phyloP scores from a whole-genome alignment of 2,797 vertebrate species.

The Paguma larvata region DNA sequence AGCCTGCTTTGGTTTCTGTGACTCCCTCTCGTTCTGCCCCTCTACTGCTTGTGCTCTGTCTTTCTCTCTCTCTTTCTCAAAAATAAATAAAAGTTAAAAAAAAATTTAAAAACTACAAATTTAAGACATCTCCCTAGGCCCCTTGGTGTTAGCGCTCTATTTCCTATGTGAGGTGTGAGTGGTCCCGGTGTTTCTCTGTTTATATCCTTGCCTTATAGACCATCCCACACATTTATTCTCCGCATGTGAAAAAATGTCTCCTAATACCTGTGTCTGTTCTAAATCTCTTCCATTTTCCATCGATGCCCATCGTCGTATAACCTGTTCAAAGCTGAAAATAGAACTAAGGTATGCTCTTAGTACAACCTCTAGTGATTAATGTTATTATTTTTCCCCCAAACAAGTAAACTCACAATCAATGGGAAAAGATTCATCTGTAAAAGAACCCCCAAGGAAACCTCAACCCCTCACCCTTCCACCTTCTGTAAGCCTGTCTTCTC shows the following conservation, averaged over 20 bases:
- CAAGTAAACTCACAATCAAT: slow-evolving; percentile 85
- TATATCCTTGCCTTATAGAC: slow-evolving; percentile 83
- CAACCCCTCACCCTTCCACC: slow-evolving; percentile 67
- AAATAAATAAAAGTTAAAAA: neutral
- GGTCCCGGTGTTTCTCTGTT: slow-evolving; percentile 81
- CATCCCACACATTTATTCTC: slow-evolving; percentile 84
- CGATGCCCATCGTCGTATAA: slow-evolving; percentile 86
- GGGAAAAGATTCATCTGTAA: slow-evolving; percentile 81
- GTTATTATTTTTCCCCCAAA: slow-evolving; percentile 84
- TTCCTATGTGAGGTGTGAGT: slow-evolving; percentile 77
- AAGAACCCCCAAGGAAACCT: slow-evolving; percentile 74
- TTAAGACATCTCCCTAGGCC: slow-evolving; percentile 67
- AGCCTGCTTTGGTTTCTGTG: no score
- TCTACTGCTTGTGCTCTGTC: no score
- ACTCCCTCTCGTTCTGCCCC: no score
- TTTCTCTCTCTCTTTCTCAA: no score
- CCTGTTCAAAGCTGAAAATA: slow-evolving; percentile 85
- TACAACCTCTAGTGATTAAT: slow-evolving; percentile 84
- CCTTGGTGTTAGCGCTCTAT: slow-evolving; percentile 68
- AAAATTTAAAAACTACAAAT: neutral
- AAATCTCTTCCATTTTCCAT: slow-evolving; percentile 87
- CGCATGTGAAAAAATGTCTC: slow-evolving; percentile 82
- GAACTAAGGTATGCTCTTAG: slow-evolving; percentile 86
- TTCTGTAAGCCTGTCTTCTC: slow-evolving; percentile 80
- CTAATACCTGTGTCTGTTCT: slow-evolving; percentile 84